Evolutionary conservation across 2,113 vertebrate genomes (phyloP), one percentile per base, ranked within the genome.

Genomic region (Miniopterus natalensis): DNA sequence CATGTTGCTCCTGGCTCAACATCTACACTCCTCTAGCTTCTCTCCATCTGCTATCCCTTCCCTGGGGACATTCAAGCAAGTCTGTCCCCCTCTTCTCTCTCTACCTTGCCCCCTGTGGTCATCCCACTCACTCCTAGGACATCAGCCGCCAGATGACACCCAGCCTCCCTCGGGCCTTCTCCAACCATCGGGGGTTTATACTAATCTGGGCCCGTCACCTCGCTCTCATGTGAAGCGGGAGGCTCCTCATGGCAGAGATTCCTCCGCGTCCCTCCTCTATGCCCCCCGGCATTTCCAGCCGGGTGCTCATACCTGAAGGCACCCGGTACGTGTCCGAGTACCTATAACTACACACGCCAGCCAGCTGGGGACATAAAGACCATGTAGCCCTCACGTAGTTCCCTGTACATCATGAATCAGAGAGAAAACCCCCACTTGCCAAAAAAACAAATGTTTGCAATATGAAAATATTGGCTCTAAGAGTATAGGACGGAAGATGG

Each of bases 331-430:
- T 6, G 17, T 57, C 42, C 8, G 14, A 45, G 63, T 25, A 27
- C 12, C n/a, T 2, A 27, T 0, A 65, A 5, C 29, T 47, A 40
- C 78, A 53, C 15, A 17, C 15, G 15, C 55, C n/a, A 20, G n/a
- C 31, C 49, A 21, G 31, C 1, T 4, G 55, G 27, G 36, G 74
- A 47, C 5, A 8, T 11, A 8, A 13, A 53, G 71, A 13, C 40
- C 53, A 2, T 3, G 31, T 0, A 25, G 23, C 17, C 47, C n/a
- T 18, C 68, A 68, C 0, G 0, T 6, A 18, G 1, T 2, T 49
- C n/a, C 17, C 57, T 10, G 3, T 7, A 2, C 4, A 3, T 14
- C 25, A 4, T 0, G 51, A 6, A 20, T 31, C 57, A 36, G 20
- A 84, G 9, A 61, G 36, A 14, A 86, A 65, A 31, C 18, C 49